Evolutionary conservation across 1,140 invertebrate genomes (phyloP), one percentile per base, ranked within the genome.

Genomic region (Drosophila eugracilis): DNA sequence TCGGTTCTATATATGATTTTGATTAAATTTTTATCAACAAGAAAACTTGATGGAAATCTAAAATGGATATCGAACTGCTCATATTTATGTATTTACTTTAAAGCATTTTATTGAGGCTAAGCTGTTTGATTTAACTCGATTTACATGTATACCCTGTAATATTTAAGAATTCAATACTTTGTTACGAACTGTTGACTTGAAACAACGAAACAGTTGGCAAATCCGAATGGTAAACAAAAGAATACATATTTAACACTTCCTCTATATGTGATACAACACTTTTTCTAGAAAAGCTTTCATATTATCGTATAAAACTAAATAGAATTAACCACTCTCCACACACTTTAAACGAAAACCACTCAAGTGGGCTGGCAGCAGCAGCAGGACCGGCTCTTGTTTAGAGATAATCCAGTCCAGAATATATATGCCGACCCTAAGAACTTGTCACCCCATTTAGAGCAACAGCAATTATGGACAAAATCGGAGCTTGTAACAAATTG

Each of bases 251-350:
- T 81, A 69, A 88, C 84, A 88, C 84, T 86, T 88, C 84, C 83
- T 88, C 81, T 83, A 84, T 89, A 83, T 88, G 83, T 89, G 84
- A 88, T 86, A 86, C 65, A 89, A 88, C 84, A 73, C 75, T 84
- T 88, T 88, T 88, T 88, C 75, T 88, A 88, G 78, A 88, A 72
- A 89, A 88, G 83, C 83, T 88, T 88, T 88, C 83, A 78, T 72
- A 78, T 65, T 74, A 83, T 81, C 44, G 76, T 72, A 57, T 47
- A 55, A 54, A 76, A 70, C 47, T 59, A 49, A 74, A 78, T 66
- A 75, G 37, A 57, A 74, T 78, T 78, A 58, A 78, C 30, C 54
- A 55, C 28, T 62, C 55, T 44, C 21, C 54, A 67, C 57, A 57
- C 54, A 70, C 36, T 72, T 24, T 12, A 60, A 60, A 45, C 34